These are phyloP conservation scores for Acrobasis suavella DNA, from an alignment of 2,888 invertebrate genomes.

Conservation along the genomic window DNA sequence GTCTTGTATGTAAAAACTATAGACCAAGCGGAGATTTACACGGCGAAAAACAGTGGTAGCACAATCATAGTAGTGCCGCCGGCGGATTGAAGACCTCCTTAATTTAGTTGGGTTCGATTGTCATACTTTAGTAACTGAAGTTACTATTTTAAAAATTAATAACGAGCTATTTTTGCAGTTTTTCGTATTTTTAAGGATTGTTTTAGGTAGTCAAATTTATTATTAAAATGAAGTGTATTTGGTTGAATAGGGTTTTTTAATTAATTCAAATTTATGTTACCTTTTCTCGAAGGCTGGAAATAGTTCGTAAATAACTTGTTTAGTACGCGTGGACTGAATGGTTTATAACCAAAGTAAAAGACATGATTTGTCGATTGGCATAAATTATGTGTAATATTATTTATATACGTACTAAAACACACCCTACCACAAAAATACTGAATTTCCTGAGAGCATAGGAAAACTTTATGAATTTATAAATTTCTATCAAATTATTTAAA, in stretches of 20 bases:
- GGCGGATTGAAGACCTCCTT: constrained; percentile 59
- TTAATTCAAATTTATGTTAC: neutral
- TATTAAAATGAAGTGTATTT: neutral
- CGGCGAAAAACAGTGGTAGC: constrained; percentile 68
- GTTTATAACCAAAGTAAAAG: neutral
- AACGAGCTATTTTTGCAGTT: constrained; percentile 1
- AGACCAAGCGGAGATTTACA: constrained; percentile 65
- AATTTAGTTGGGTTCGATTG: constrained; percentile 26
- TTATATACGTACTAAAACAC: neutral
- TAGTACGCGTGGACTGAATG: constrained; percentile 19
- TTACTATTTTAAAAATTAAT: constrained; percentile 3
- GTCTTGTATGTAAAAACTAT: constrained; percentile 62
- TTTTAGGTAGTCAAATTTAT: neutral
- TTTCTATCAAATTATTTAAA: too few relatives aligned
- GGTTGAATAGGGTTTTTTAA: neutral
- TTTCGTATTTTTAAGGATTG: neutral
- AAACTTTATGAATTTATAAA: too few relatives aligned
- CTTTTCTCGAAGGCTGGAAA: neutral
- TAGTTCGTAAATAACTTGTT: constrained; percentile 11
- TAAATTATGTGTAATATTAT: neutral
- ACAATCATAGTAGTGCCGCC: constrained; percentile 74
- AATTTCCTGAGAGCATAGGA: neutral
- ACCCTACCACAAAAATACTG: neutral
- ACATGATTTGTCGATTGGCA: neutral
- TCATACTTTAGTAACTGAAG: constrained; percentile 26